These are phyloP conservation scores for Chionoecetes opilio DNA, from an alignment of 1,140 invertebrate genomes.

Conservation along the genomic window DNA sequence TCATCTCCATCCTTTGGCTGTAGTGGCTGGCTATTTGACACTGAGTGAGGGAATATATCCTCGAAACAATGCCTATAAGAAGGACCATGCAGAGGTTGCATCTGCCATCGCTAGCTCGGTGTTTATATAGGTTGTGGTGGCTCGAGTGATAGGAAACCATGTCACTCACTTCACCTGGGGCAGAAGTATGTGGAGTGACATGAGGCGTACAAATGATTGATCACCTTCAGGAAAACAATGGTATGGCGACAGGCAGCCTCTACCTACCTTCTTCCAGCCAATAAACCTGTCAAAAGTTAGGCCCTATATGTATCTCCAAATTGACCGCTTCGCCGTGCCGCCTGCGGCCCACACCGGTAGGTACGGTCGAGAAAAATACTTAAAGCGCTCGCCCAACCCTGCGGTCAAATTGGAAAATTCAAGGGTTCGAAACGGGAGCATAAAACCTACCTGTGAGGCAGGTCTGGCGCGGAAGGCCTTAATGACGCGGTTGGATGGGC, in stretches of 20 bases:
- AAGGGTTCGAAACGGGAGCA: slow-evolving; percentile 41
- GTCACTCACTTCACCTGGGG: background rate
- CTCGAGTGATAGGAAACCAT: background rate
- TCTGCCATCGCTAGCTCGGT: background rate
- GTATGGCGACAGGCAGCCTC: background rate
- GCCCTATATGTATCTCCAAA: slow-evolving; percentile 34
- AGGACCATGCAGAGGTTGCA: background rate
- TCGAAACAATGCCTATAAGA: background rate
- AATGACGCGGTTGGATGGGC: slow-evolving; percentile 7
- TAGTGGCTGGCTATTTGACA: background rate
- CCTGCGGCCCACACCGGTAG: slow-evolving; percentile 20
- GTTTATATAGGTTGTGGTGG: background rate
- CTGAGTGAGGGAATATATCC: background rate
- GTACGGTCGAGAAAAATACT: slow-evolving; percentile 4
- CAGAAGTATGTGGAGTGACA: background rate
- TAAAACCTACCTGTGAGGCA: slow-evolving; percentile 35
- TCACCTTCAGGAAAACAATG: background rate
- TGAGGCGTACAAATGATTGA: background rate
- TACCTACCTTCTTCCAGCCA: background rate
- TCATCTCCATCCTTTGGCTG: background rate
- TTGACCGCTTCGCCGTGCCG: background rate
- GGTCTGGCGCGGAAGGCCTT: slow-evolving; percentile 8
- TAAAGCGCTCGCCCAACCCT: slow-evolving; percentile 35
- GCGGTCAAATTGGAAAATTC: slow-evolving; percentile 45
- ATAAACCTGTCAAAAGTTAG: slow-evolving; percentile 49